Evolutionary conservation across 2,888 invertebrate species (phyloP), one percentile per base, ranked within the genome.

Genomic region (Drosophila helvetica): DNA sequence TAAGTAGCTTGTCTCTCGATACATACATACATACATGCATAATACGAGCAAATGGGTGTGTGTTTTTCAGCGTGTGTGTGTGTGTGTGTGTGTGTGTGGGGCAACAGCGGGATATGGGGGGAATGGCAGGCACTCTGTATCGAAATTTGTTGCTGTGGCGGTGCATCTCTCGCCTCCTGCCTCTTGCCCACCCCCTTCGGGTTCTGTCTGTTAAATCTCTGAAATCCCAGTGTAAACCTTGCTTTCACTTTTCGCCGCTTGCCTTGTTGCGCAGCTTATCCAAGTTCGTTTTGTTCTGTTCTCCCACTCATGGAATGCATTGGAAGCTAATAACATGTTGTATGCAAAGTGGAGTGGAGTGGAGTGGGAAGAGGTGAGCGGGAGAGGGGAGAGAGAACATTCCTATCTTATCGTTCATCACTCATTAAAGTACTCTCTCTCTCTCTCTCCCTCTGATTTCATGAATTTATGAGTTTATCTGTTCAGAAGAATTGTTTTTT

Each of bases 1-100:
- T 80, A 83, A 80, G 86, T 65, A 74, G 64, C 71, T 73, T 83
- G 78, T 74, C 59, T 46, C 56, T 52, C 56, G 61, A 55, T 54
- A 54, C 43, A 54, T 67, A 22, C 22, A 22, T 67, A 65, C 59
- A 55, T 54, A 54, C 43, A 54, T 67, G 5, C 22, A 22, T 67
- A 65, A 67, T 67, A 27, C 8, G 27, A 27, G 27, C 8, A 56
- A 67, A 67, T 67, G 66, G 47, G 55, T 30, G 30, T 38, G 33
- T n/a, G n/a, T n/a, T n/a, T n/a, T n/a, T 15, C 10, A n/a, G 15
- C n/a, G 19, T 22, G 22, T 22, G 22, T 2, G 22, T 2, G 2
- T n/a, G 30, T 38, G 33, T n/a, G n/a, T n/a, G 19, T 22, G 22
- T 22, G 22, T 2, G 22, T 2, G 2, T n/a, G n/a, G n/a, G n/a